Conservation (phyloP, 37 sponge, comb jelly and placozoan genomes). For the Haliclona indistincta region DNA sequence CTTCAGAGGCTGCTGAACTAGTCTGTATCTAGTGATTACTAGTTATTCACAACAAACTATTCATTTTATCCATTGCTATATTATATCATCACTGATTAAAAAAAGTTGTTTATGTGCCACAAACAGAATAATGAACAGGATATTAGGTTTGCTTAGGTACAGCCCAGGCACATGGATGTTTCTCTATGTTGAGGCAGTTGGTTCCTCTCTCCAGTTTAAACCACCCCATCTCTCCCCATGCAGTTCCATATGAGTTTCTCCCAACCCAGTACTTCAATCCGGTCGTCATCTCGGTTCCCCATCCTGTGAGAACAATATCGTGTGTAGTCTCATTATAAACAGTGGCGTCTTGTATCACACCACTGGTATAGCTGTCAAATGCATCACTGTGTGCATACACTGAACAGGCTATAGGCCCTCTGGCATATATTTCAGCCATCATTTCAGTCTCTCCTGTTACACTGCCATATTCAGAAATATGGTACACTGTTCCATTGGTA, state of each 20-base stretch:
- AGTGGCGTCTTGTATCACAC: constrained; percentile 53
- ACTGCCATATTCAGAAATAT: constrained; percentile 57
- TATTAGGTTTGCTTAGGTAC: constrained; percentile 45
- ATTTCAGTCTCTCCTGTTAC: constrained; percentile 63
- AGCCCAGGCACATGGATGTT: constrained; percentile 72
- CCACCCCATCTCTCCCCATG: constrained; percentile 85
- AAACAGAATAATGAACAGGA: no score
- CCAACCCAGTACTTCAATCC: constrained; percentile 81
- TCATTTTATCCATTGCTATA: no score
- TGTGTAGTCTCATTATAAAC: constrained; percentile 73
- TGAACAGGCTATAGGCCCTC: constrained; percentile 85
- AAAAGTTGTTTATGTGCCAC: no score
- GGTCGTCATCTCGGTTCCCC: constrained; percentile 39
- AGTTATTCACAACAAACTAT: no score
- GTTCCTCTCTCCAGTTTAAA: constrained; percentile 71
- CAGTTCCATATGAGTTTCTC: constrained; percentile 82
- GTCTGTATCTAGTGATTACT: no score
- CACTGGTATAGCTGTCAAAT: constrained; percentile 61
- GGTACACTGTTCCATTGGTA: constrained; percentile 44
- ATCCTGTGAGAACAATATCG: constrained; percentile 70
- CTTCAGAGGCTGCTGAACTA: no score
- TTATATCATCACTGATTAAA: no score
- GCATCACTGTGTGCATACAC: constrained; percentile 73
- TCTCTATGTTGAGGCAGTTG: constrained; percentile 69
- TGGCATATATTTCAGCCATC: constrained; percentile 74